phyloP scores from a whole-genome alignment of 1,140 invertebrate genomes.

The Adoxophyes honmai region DNA sequence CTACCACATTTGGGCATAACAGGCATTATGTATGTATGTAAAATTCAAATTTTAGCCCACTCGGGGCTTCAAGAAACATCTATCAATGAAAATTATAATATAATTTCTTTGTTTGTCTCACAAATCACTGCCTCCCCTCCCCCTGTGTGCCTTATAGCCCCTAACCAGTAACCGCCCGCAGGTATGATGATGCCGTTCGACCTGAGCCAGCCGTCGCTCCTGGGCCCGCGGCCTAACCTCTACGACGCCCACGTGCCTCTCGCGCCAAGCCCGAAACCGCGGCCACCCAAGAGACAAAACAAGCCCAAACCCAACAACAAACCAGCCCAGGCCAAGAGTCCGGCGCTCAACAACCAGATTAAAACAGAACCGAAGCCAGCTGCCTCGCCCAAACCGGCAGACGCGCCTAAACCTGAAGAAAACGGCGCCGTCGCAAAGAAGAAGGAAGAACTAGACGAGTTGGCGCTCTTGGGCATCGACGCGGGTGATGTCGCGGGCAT shows the following conservation, averaged over 20 bases:
- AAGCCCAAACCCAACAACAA: conserved; percentile 13
- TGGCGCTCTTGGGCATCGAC: conserved; percentile 84
- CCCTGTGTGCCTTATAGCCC: conserved; percentile 44
- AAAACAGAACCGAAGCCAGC: conserved; percentile 2
- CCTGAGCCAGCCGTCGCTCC: conserved; percentile 37
- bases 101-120: too few species aligned
- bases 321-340: neutral
- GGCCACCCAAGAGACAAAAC: conserved; percentile 16
- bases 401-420: conserved; percentile 19
- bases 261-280: conserved; percentile 27
- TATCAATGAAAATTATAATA: too few species aligned
- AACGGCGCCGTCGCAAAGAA: conserved; percentile 24
- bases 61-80: too few species aligned
- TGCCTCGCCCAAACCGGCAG: neutral
- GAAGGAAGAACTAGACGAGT: conserved; percentile 80
- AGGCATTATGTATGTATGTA: too few species aligned
- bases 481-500: conserved; percentile 80
- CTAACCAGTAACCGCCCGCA: conserved; percentile 30
- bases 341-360: neutral
- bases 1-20: too few species aligned
- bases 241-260: conserved; percentile 58
- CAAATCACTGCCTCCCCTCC: too few species aligned
- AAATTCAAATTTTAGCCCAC: too few species aligned
- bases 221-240: conserved; percentile 43
- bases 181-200: conserved; percentile 65